Evolutionary conservation across 2,113 vertebrate species (phyloP).

Genomic region (Phyllostomus hastatus): DNA sequence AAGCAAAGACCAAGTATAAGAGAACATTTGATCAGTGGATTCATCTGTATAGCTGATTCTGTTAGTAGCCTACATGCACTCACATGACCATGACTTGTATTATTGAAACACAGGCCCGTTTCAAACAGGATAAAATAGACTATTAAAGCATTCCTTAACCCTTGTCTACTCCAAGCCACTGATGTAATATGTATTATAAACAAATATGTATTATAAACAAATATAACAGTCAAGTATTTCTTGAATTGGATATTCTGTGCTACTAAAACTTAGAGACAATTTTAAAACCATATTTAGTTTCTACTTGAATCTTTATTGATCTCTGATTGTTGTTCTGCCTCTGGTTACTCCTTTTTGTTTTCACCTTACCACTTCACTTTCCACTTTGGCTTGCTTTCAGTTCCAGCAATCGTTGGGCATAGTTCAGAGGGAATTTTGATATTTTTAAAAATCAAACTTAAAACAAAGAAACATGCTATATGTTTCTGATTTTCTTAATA

Average conservation of each 20-base stretch:
- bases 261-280: neutral
- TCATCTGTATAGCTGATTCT: neutral
- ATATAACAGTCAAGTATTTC: neutral
- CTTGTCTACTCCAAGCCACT: neutral
- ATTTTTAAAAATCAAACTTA: neutral
- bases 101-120: neutral
- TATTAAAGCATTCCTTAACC: neutral
- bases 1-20: neutral
- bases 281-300: neutral
- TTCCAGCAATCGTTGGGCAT: neutral
- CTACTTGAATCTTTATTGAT: neutral
- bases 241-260: neutral
- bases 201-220: neutral
- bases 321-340: neutral
- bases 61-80: neutral
- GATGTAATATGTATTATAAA: neutral
- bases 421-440: neutral
- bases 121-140: neutral
- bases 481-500: neutral
- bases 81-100: neutral
- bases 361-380: neutral
- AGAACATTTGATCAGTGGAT: neutral
- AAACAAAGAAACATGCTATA: neutral
- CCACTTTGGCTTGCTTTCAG: neutral
- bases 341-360: neutral